Evolutionary conservation across 2,797 vertebrate species (phyloP).

Genomic region (Lagorchestes hirsutus): DNA sequence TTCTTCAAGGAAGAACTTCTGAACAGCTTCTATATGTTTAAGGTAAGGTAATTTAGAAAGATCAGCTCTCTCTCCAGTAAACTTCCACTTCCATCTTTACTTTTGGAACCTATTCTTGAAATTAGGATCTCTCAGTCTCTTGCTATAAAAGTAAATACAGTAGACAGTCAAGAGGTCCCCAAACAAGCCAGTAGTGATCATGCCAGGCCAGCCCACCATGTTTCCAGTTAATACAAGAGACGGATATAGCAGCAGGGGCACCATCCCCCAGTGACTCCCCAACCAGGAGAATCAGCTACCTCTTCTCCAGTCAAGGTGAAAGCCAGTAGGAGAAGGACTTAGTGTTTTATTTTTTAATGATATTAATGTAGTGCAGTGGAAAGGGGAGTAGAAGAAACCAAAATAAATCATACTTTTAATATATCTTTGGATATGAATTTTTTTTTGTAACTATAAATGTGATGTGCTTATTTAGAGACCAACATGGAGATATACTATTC

Average conservation of each 20-base stretch:
- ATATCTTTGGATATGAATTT: neutral
- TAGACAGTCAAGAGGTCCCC: neutral
- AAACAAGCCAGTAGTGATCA: neutral
- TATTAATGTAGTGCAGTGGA: neutral
- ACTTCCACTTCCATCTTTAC: neutral
- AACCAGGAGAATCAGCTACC: neutral
- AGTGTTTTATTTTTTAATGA: neutral
- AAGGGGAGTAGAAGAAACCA: neutral
- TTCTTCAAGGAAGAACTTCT: neutral
- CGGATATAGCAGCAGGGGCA: neutral
- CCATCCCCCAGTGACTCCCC: too few relatives aligned
- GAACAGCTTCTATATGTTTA: neutral
- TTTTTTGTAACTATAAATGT: neutral
- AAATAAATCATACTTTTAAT: neutral
- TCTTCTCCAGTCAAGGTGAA: neutral
- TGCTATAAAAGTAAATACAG: neutral
- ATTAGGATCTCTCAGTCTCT: too few relatives aligned
- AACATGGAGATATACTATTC: too few relatives aligned
- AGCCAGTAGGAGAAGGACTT: neutral
- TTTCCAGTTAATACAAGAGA: neutral
- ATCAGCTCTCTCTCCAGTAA: neutral
- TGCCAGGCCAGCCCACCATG: neutral
- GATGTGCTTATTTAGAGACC: too few relatives aligned
- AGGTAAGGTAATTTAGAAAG: neutral
- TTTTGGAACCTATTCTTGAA: neutral